These are phyloP conservation scores for Entelurus aequoreus DNA, from an alignment of 2,113 vertebrate species.

Conservation along the genomic window DNA sequence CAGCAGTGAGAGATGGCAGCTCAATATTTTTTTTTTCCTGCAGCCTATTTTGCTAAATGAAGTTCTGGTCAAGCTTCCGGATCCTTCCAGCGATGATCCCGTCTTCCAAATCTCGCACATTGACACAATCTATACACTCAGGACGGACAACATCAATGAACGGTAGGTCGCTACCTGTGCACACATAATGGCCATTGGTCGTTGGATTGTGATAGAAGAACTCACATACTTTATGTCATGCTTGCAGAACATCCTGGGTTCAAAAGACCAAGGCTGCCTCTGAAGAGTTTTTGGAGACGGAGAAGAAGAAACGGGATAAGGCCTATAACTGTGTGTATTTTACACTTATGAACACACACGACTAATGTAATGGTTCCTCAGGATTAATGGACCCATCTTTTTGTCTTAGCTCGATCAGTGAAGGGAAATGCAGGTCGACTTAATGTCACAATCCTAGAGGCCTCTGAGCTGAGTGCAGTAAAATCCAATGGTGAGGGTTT, in stretches of 20 bases:
- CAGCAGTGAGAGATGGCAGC: not conserved
- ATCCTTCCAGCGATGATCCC: constrained; percentile 91
- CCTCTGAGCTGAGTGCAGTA: constrained; percentile 85
- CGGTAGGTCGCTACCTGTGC: constrained; percentile 67
- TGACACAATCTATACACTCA: constrained; percentile 87
- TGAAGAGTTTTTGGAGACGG: constrained; percentile 87
- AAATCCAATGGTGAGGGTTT: constrained; percentile 81
- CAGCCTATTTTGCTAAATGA: constrained; percentile 95
- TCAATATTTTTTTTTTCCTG: constrained; percentile 16
- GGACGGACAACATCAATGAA: constrained; percentile 91
- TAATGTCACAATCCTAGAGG: constrained; percentile 89
- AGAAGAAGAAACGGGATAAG: constrained; percentile 90
- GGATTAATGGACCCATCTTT: constrained; percentile 2
- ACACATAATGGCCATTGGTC: not conserved
- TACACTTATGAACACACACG: not conserved
- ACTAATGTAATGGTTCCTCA: not conserved
- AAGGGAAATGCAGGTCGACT: constrained; percentile 86
- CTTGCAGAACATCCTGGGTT: constrained; percentile 88
- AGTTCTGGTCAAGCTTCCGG: constrained; percentile 90
- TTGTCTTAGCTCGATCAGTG: constrained; percentile 80
- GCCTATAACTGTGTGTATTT: constrained; percentile 66
- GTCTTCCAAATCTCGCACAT: constrained; percentile 96
- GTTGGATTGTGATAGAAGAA: too few species aligned
- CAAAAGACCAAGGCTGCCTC: constrained; percentile 94
- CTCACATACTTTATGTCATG: not conserved